Evolutionary conservation across 2,888 invertebrate species (phyloP).

Genomic region (Stictocephala bisonia): DNA sequence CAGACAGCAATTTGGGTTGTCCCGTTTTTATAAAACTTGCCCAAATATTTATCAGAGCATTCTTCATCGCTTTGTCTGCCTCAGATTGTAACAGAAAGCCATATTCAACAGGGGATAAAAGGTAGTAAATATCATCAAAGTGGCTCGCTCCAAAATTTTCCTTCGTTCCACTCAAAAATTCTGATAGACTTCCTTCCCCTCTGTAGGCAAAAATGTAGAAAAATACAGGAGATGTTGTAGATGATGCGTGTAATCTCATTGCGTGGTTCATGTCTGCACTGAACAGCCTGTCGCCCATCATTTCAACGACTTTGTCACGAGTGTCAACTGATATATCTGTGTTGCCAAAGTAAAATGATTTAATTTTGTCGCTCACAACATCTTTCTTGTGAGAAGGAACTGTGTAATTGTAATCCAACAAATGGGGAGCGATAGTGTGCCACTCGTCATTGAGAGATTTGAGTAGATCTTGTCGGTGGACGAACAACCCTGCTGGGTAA

Average conservation of each 20-base stretch:
- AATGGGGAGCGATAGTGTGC: slow-evolving; percentile 56
- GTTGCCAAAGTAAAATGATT: slow-evolving; percentile 54
- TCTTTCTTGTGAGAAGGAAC: slow-evolving; percentile 46
- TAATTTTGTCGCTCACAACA: slow-evolving; percentile 53
- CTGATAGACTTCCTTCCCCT: not conserved
- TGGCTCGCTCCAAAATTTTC: slow-evolving; percentile 22
- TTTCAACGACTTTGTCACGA: not conserved
- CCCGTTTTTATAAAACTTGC: not conserved
- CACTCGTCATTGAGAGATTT: slow-evolving; percentile 53
- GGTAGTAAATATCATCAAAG: not conserved
- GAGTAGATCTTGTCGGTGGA: not conserved
- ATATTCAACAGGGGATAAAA: too few species aligned
- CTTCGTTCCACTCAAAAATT: not conserved
- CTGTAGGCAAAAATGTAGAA: slow-evolving; percentile 19
- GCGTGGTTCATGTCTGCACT: not conserved
- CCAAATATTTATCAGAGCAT: not conserved
- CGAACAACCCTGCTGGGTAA: slow-evolving; percentile 72
- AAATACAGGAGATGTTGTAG: slow-evolving; percentile 8
- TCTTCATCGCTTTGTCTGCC: not conserved
- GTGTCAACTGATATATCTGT: not conserved
- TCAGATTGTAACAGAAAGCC: not conserved
- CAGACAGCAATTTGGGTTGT: too few species aligned
- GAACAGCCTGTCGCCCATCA: slow-evolving; percentile 26
- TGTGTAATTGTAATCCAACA: slow-evolving; percentile 59
- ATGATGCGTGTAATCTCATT: slow-evolving; percentile 5